These are phyloP conservation scores for Nineta flava DNA, from an alignment of 2,888 invertebrate genomes.

Conservation along the genomic window DNA sequence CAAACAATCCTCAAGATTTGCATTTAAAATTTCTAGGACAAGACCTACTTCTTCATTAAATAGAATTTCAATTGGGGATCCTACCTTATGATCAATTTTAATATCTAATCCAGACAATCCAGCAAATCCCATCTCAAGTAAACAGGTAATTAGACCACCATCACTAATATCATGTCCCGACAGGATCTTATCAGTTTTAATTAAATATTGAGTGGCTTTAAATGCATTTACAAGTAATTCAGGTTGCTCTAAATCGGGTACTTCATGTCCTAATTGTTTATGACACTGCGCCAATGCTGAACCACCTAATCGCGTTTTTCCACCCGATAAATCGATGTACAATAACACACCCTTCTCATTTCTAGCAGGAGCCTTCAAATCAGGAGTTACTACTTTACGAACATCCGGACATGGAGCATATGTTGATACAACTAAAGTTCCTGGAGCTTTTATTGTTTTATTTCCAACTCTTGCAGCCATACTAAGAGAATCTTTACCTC, in stretches of 20 bases:
- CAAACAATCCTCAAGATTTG: conserved; percentile 39
- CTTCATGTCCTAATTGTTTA: conserved; percentile 61
- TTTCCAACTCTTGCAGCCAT: conserved; percentile 82
- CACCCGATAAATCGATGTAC: conserved; percentile 61
- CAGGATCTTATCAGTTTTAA: conserved; percentile 51
- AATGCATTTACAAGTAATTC: conserved; percentile 58
- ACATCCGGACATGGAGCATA: conserved; percentile 94
- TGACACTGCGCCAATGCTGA: conserved; percentile 86
- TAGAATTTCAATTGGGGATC: conserved; percentile 46
- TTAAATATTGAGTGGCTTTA: conserved; percentile 65
- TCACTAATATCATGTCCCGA: conserved; percentile 95
- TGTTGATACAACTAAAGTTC: conserved; percentile 87
- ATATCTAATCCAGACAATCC: conserved; percentile 68
- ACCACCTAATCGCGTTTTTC: conserved; percentile 70
- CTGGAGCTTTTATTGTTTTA: conserved; percentile 58
- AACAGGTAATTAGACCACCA: conserved; percentile 80
- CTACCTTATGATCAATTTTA: conserved; percentile 38
- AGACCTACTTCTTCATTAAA: conserved; percentile 81
- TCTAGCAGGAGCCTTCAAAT: conserved; percentile 53
- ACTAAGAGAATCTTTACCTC: conserved; percentile 93
- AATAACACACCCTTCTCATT: conserved; percentile 49
- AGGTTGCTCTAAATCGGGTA: conserved; percentile 67
- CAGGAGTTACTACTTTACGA: conserved; percentile 73
- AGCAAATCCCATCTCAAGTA: conserved; percentile 93
- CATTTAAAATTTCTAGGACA: conserved; percentile 53